A percentile compares a stretch with the other conserved stretches of the same genome.
Conservation (phyloP, 2,888 invertebrate genomes). For the Orthonevra nobilis region DNA sequence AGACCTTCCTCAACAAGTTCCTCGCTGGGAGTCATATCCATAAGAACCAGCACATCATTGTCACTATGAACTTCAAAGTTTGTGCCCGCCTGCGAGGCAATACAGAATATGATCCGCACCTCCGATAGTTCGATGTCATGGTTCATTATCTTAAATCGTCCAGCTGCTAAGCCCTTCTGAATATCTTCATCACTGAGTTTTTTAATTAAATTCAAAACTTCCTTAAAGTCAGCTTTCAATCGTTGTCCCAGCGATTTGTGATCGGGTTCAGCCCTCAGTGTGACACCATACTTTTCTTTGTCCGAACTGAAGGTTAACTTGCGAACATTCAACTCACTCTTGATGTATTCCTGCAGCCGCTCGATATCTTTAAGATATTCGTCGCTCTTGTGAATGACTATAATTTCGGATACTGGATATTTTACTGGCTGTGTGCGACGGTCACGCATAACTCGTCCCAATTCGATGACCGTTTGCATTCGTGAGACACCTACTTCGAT, state of each 20-base stretch:
- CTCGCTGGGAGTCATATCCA: constrained; percentile 94
- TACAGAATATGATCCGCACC: constrained; percentile 85
- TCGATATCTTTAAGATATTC: constrained; percentile 89
- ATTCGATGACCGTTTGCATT: constrained; percentile 97
- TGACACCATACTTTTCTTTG: constrained; percentile 95
- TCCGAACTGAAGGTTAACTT: constrained; percentile 92
- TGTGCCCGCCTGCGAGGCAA: constrained; percentile 79
- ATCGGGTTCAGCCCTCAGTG: constrained; percentile 95
- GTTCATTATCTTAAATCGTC: constrained; percentile 87
- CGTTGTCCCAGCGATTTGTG: constrained; percentile 91
- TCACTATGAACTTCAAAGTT: constrained; percentile 95
- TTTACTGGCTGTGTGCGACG: constrained; percentile 96
- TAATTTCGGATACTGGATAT: constrained; percentile 96
- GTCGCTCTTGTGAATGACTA: constrained; percentile 94
- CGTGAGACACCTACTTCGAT: constrained; percentile 94
- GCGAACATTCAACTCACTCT: constrained; percentile 96
- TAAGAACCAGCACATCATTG: constrained; percentile 91
- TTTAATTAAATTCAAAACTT: constrained; percentile 90
- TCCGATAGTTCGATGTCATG: constrained; percentile 90
- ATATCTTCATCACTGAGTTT: constrained; percentile 89
- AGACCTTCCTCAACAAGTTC: constrained; percentile 96
- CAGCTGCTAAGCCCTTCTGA: constrained; percentile 86
- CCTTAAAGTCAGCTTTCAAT: constrained; percentile 94
- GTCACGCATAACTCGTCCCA: constrained; percentile 95
- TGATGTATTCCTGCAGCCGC: constrained; percentile 90